A percentile compares a stretch with the other conserved stretches of the same genome.
Conservation (phyloP, 2,888 invertebrate genomes). For the Augiades crinisus region DNA sequence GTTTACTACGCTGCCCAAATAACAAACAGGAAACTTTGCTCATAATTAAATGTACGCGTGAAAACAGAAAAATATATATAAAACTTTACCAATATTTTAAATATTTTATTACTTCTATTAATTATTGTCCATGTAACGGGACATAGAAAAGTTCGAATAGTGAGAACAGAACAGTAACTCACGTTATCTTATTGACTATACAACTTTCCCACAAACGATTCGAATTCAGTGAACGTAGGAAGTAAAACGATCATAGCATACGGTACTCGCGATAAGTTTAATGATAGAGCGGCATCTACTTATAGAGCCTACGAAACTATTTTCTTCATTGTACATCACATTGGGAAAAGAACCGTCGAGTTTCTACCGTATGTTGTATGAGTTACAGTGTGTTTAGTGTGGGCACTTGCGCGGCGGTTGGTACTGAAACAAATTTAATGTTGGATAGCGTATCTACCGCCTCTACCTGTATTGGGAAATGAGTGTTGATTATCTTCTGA, state of each 20-base stretch:
- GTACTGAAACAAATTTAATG: background rate
- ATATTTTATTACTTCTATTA: too few relatives aligned
- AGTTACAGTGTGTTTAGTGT: background rate
- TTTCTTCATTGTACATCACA: background rate
- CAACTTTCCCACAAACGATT: conserved; percentile 20
- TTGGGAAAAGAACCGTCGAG: background rate
- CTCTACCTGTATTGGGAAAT: conserved; percentile 19
- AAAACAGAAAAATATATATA: too few relatives aligned
- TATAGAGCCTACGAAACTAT: background rate
- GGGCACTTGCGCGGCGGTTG: background rate
- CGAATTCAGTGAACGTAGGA: conserved; percentile 18
- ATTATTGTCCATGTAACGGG: too few relatives aligned
- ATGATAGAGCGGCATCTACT: conserved; percentile 1
- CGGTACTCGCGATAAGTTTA: conserved; percentile 14
- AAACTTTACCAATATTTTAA: too few relatives aligned
- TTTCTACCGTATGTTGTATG: background rate
- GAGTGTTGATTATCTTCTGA: conserved; percentile 19
- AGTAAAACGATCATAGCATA: conserved; percentile 9
- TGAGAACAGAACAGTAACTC: too few relatives aligned
- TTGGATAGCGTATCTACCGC: background rate
- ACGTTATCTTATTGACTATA: background rate
- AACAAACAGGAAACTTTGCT: too few relatives aligned
- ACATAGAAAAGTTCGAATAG: too few relatives aligned
- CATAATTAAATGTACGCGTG: too few relatives aligned
- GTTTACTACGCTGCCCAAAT: too few relatives aligned